Percentiles rank a stretch among this genome's conserved stretches.
phyloP scores from a whole-genome alignment of 2,797 vertebrate genomes.

The Propithecus deckenii region DNA sequence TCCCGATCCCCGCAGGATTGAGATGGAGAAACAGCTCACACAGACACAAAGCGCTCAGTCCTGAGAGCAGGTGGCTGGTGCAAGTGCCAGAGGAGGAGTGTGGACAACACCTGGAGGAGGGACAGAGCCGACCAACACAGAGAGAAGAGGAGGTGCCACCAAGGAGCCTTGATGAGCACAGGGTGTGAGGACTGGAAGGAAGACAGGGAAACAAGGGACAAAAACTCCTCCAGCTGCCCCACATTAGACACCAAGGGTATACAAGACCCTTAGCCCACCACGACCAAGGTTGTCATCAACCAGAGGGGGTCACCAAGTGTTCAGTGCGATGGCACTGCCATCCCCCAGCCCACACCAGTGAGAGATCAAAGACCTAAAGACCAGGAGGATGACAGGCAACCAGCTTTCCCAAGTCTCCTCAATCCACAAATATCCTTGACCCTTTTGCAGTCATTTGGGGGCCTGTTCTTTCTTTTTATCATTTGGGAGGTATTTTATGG shows the following conservation, averaged over 20 bases:
- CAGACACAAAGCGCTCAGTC: neutral
- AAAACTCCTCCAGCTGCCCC: neutral
- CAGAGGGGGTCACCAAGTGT: no score
- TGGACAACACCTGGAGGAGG: neutral
- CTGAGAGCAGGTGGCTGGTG: neutral
- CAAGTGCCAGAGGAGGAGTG: fast-evolving
- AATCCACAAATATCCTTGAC: no score
- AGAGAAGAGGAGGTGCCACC: neutral
- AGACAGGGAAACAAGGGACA: neutral
- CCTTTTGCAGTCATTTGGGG: neutral
- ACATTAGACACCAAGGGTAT: neutral
- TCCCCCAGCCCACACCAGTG: neutral
- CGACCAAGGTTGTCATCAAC: neutral
- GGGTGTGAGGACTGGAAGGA: neutral
- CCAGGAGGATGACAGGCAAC: neutral
- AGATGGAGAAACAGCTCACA: neutral
- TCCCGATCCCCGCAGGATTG: fast-evolving
- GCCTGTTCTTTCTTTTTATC: neutral
- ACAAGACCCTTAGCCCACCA: neutral
- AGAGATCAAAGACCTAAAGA: neutral
- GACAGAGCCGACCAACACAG: no score
- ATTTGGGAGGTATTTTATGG: neutral
- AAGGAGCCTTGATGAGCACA: neutral
- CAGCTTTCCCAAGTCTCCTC: neutral
- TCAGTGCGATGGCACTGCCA: fast-evolving